Percentiles rank a stretch among this genome's conserved stretches.
phyloP scores from a whole-genome alignment of 2,797 vertebrate species.

The Phoebastria nigripes region DNA sequence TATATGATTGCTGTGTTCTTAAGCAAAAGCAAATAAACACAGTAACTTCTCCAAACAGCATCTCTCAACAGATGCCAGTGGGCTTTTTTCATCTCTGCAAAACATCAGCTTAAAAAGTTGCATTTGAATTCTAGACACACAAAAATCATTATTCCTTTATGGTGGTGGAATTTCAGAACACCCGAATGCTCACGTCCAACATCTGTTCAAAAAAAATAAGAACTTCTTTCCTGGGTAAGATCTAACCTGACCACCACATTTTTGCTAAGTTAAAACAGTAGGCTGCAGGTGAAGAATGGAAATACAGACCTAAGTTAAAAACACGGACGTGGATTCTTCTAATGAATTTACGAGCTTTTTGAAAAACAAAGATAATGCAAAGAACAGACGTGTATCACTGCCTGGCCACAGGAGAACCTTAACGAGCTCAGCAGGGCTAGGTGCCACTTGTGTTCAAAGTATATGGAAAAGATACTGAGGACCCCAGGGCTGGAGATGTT shows the following conservation, averaged over 20 bases:
- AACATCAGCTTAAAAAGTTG: not conserved
- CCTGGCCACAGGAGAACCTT: not conserved
- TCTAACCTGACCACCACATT: not conserved
- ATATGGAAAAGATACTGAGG: not conserved
- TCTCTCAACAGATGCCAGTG: not conserved
- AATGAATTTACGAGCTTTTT: not conserved
- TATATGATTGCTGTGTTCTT: not conserved
- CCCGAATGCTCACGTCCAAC: not conserved
- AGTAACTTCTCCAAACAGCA: not conserved
- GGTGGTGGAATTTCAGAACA: not conserved
- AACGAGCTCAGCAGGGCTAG: not conserved
- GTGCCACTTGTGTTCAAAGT: not conserved
- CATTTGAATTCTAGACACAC: not conserved
- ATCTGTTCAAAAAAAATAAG: not conserved
- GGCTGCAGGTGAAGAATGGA: not conserved
- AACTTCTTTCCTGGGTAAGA: not conserved
- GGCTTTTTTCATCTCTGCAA: not conserved
- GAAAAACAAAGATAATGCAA: not conserved
- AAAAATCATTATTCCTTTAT: not conserved
- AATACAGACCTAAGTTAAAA: not conserved
- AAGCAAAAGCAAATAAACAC: not conserved
- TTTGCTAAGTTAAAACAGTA: not conserved
- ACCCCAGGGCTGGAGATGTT: not conserved
- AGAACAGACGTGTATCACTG: not conserved
- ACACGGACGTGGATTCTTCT: not conserved